These are phyloP conservation scores for Calliscelio sp. DNA, from an alignment of 2,888 invertebrate genomes.

Conservation along the genomic window DNA sequence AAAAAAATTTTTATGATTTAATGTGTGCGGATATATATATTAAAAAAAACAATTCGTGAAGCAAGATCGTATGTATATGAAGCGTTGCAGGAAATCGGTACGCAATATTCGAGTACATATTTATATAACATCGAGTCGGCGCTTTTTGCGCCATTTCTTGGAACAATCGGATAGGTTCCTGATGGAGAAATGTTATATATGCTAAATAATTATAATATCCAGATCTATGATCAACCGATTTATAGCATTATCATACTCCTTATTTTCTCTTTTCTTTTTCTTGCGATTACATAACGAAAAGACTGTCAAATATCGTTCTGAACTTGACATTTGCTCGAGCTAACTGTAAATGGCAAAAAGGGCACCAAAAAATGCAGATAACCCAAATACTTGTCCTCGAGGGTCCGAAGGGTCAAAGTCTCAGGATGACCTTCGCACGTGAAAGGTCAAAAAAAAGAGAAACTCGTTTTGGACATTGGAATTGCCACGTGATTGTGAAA, in stretches of 20 bases:
- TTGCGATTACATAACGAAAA: too few species aligned
- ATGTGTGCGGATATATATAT: neutral
- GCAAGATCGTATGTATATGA: slow-evolving; percentile 22
- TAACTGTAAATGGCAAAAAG: too few species aligned
- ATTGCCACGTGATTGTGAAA: too few species aligned
- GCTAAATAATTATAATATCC: too few species aligned
- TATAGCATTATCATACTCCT: too few species aligned
- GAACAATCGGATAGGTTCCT: slow-evolving; percentile 4
- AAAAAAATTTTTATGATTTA: slow-evolving; percentile 29
- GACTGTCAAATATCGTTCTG: too few species aligned
- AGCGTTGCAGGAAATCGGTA: slow-evolving; percentile 12
- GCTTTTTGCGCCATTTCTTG: slow-evolving; percentile 22
- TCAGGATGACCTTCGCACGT: slow-evolving; percentile 42
- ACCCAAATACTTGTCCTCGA: slow-evolving; percentile 5
- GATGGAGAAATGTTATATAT: slow-evolving; percentile 16
- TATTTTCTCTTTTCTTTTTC: too few species aligned
- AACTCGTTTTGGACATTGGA: neutral
- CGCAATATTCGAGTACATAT: slow-evolving; percentile 17
- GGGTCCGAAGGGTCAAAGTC: slow-evolving; percentile 46
- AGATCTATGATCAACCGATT: too few species aligned
- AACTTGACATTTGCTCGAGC: too few species aligned
- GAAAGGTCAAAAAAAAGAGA: slow-evolving; percentile 41
- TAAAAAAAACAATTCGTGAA: slow-evolving; percentile 12
- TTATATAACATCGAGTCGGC: slow-evolving; percentile 22
- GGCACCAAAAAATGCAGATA: too few species aligned